phyloP scores from a whole-genome alignment of 1,140 invertebrate species.

The Lucilia sericata region DNA sequence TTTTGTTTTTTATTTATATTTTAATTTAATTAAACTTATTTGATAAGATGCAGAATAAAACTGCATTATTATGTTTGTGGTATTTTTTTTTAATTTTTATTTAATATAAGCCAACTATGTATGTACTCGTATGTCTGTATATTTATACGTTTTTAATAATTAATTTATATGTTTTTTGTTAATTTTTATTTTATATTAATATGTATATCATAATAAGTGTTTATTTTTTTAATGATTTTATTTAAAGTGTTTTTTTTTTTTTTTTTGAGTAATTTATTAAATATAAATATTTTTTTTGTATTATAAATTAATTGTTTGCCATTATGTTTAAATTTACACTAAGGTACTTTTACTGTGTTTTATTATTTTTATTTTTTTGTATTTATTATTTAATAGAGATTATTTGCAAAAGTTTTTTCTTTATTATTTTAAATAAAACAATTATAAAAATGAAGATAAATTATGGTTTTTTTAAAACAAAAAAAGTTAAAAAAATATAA shows the following conservation, averaged over 20 bases:
- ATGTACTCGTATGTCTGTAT: not conserved
- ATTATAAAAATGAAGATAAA: not conserved
- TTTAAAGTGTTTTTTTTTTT: not conserved
- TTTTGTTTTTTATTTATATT: conserved; percentile 33
- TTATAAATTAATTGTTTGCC: conserved; percentile 22
- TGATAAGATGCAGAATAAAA: conserved; percentile 25
- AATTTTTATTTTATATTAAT: conserved; percentile 11
- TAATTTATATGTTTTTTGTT: not conserved
- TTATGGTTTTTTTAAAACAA: not conserved
- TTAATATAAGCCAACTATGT: not conserved
- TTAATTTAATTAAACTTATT: conserved; percentile 7
- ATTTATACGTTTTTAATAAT: not conserved
- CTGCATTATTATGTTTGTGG: not conserved
- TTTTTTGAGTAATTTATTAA: conserved; percentile 16
- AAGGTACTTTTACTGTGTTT: conserved; percentile 39
- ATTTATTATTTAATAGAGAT: conserved; percentile 31
- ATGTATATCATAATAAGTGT: not conserved
- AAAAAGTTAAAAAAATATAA: not conserved
- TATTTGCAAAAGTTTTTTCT: not conserved
- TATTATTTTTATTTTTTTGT: not conserved
- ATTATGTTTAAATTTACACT: conserved; percentile 36
- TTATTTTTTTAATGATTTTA: not conserved
- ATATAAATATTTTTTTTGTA: conserved; percentile 31
- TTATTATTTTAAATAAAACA: not conserved
- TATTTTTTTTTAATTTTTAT: not conserved